Evolutionary conservation across 2,888 invertebrate genomes (phyloP), one percentile per base, ranked within the genome.

Genomic region (Acheta domesticus): DNA sequence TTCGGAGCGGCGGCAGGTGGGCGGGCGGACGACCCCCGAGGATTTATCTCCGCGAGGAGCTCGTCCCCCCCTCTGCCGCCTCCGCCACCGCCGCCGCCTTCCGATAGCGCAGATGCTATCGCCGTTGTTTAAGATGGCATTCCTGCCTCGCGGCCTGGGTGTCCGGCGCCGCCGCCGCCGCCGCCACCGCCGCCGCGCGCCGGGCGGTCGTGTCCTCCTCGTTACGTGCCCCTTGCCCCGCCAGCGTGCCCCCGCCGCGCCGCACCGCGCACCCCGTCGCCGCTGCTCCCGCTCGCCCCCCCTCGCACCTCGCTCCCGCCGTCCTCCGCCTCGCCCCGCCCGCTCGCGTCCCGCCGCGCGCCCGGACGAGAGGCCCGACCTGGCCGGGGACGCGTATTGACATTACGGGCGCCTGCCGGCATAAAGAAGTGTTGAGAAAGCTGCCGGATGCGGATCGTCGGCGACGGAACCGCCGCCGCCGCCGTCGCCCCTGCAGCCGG

Each of bases 41-140:
- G 62, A 62, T 62, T 62, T 62, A 62, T 62, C n/a, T 62, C 62
- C 16, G 14, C 14, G 62, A n/a, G 62, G 62, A 14, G 16, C 4
- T n/a, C 62, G 62, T 62, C 62, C 16, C 62, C 62, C 14, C 62
- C 16, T n/a, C n/a, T n/a, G n/a, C n/a, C n/a, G 62, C 19, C 62
- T 12, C 62, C 62, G 62, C 62, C 62, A 12, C 62, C 62, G 19
- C n/a, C 14, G 62, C 62, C 62, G 62, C n/a, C 62, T 62, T 62
- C 62, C 62, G 62, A 62, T 62, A 62, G 62, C 62, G 62, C 62
- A 62, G 62, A 62, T 62, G 62, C 62, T 62, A 62, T 62, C 62
- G 62, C 62, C 62, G 62, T 62, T 62, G 62, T 62, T 62, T 62
- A 62, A 62, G 62, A 62, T 62, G 62, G 62, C 62, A 62, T 62